A percentile compares a stretch with the other conserved stretches of the same genome.
Evolutionary conservation across 2,888 invertebrate species (phyloP).

Genomic region (Antheraea yamamai): DNA sequence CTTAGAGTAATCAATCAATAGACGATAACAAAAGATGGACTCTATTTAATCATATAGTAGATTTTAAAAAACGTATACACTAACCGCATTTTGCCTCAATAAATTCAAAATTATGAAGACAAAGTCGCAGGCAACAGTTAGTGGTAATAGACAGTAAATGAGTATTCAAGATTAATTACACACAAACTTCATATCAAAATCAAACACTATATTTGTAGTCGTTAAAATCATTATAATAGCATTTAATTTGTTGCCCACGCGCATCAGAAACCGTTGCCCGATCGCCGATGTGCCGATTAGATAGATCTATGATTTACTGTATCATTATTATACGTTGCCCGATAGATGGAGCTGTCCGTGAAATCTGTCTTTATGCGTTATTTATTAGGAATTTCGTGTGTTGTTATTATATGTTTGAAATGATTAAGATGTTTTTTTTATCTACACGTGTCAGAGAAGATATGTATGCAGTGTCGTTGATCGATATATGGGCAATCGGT

Average conservation of each 20-base stretch:
- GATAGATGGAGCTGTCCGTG: constrained; percentile 37
- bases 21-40: too few species aligned
- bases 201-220: constrained; percentile 1
- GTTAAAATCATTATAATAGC: constrained; percentile 6
- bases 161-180: background rate
- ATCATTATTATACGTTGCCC: constrained; percentile 20
- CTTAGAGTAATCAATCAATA: too few species aligned
- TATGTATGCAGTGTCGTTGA: background rate
- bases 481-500: background rate
- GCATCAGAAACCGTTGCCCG: constrained; percentile 17
- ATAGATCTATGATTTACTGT: constrained; percentile 28
- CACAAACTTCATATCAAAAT: background rate
- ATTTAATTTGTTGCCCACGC: constrained; percentile 23
- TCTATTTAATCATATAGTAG: too few species aligned
- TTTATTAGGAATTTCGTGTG: constrained; percentile 24
- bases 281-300: constrained; percentile 40
- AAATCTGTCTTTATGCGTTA: constrained; percentile 26
- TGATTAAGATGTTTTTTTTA: constrained; percentile 13
- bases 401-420: constrained; percentile 11
- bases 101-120: too few species aligned
- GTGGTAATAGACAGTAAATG: background rate
- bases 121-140: background rate
- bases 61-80: too few species aligned
- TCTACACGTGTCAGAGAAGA: background rate
- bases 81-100: too few species aligned